Evolutionary conservation across 2,888 invertebrate genomes (phyloP), one percentile per base, ranked within the genome.

Genomic region (Xanthorhoe designata): DNA sequence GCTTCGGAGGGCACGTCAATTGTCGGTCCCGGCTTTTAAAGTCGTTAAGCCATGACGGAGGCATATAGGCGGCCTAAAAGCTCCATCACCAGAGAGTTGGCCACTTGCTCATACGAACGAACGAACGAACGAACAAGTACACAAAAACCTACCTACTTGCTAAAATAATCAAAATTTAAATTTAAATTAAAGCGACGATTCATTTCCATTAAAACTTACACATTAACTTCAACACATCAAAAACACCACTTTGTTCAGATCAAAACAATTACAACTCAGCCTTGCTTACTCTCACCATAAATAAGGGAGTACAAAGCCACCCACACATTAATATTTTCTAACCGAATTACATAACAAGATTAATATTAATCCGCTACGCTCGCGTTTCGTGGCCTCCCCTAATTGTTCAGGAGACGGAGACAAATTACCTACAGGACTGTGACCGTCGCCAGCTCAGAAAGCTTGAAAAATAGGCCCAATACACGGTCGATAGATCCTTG

Each of bases 401-500:
- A 75, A 76, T 76, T 78, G 73, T 73, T 68, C 56, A 47, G 19
- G 53, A 59, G 75, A 75, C 74, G 69, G 70, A 72, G 76, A 78
- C 74, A 75, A 75, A 78, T 73, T 72, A 66, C 75, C 69, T 61
- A 52, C 24, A 63, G 69, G 61, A 67, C 72, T 73, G 73, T 68
- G 75, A 72, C 73, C 70, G 61, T 52, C 72, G 57, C 64, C 67
- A 61, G 61, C 64, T 67, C 65, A 68, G 72, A 72, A 72, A 73
- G 55, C 73, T 64, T 71, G 75, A 76, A 76, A 76, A 76, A 76
- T 76, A 72, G 73, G 64, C 62, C 61, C 65, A 56, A 68, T 66
- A 35, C n/a, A 50, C 24, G 64, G 24, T 58, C 62, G 66, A 68
- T 68, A 61, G 18, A 8, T 6, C 24, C 9, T 24, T 24, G 18